phyloP scores from a whole-genome alignment of 2,797 vertebrate genomes.

The Nothura maculosa region DNA sequence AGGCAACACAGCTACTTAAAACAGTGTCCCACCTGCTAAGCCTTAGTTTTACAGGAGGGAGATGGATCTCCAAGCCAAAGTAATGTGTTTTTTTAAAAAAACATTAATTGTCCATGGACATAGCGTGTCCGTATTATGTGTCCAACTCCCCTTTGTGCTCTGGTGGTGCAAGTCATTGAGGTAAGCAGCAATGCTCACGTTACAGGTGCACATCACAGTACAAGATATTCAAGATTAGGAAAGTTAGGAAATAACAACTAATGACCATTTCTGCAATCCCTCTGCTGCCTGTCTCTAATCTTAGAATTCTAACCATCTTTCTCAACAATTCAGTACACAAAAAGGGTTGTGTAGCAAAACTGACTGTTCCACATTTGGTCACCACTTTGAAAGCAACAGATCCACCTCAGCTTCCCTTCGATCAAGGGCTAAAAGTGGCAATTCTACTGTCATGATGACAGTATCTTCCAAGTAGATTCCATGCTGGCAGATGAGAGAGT shows the following conservation, averaged over 20 bases:
- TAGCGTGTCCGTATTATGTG: too few species aligned
- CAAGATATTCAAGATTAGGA: fast-evolving
- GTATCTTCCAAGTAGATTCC: neutral
- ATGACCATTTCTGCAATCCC: neutral
- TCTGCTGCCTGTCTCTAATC: neutral
- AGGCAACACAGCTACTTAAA: neutral
- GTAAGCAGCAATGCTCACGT: neutral
- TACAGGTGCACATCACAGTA: neutral
- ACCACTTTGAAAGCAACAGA: neutral
- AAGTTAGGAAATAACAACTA: neutral
- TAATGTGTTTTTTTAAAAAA: too few species aligned
- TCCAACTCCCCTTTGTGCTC: too few species aligned
- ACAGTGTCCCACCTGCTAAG: neutral
- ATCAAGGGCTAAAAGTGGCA: neutral
- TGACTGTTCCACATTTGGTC: fast-evolving
- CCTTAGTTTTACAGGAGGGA: neutral
- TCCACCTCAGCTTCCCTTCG: neutral
- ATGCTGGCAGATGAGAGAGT: neutral
- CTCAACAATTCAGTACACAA: neutral
- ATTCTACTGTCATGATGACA: neutral
- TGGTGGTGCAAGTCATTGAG: neutral
- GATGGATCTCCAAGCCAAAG: neutral
- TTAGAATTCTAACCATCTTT: neutral
- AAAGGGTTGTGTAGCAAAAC: neutral
- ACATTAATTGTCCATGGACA: neutral